phyloP scores from a whole-genome alignment of 2,888 invertebrate genomes.

The Aphidoletes aphidimyza region DNA sequence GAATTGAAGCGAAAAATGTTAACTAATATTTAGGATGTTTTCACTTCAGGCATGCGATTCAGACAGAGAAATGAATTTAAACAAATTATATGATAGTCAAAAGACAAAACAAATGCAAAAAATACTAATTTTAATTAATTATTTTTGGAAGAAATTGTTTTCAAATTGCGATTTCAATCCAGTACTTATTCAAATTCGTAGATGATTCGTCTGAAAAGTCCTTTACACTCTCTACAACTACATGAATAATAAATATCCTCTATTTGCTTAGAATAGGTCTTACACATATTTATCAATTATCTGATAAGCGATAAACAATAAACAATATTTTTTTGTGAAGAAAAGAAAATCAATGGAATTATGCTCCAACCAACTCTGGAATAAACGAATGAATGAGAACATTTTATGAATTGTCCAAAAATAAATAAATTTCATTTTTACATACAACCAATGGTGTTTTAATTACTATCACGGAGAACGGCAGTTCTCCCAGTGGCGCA shows the following conservation, averaged over 20 bases:
- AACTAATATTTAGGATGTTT: slow-evolving; percentile 5
- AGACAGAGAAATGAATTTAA: not conserved
- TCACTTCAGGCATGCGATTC: slow-evolving; percentile 12
- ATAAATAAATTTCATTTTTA: slow-evolving; percentile 32
- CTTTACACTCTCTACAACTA: slow-evolving; percentile 3
- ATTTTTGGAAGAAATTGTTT: not conserved
- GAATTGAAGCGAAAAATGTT: not conserved
- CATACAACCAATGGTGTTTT: not conserved
- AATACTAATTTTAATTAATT: not conserved
- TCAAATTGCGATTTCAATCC: not conserved
- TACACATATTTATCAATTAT: slow-evolving; percentile 37
- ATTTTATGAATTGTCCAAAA: slow-evolving; percentile 15
- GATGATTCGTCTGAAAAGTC: slow-evolving; percentile 9
- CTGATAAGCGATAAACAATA: not conserved
- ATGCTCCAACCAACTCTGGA: not conserved
- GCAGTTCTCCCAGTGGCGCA: too few species aligned
- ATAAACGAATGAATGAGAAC: slow-evolving; percentile 3
- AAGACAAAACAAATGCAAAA: not conserved
- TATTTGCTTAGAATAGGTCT: slow-evolving; percentile 3
- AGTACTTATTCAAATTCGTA: slow-evolving; percentile 27
- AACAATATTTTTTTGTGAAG: slow-evolving; percentile 21
- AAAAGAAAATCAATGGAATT: not conserved
- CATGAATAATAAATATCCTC: not conserved
- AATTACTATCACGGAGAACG: not conserved
- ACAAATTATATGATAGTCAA: slow-evolving; percentile 37